Evolutionary conservation across 2,797 vertebrate genomes (phyloP).

Genomic region (Chanos chanos): DNA sequence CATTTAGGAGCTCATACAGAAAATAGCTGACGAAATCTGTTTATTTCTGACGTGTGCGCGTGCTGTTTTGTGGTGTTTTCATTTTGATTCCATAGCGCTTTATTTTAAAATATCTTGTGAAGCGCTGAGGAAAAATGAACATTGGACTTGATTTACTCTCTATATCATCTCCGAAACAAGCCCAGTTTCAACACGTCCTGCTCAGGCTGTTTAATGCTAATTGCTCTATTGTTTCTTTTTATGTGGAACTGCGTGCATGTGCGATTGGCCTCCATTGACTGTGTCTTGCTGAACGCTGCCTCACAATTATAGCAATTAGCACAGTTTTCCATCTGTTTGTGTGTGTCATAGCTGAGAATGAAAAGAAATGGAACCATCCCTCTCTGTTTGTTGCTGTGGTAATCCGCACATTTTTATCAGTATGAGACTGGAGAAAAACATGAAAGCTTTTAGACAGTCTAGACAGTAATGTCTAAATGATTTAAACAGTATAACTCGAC

Average conservation of each 20-base stretch:
- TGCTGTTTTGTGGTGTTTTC: no score
- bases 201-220: conserved; percentile 25
- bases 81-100: no score
- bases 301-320: conserved; percentile 19
- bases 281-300: background rate
- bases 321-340: conserved; percentile 20
- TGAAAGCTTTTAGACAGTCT: no score
- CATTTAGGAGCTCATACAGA: no score
- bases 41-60: no score
- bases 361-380: conserved; percentile 2
- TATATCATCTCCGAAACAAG: conserved; percentile 12
- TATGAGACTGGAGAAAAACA: no score
- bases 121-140: no score
- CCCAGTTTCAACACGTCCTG: background rate
- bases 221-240: conserved; percentile 28
- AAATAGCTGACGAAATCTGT: no score
- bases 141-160: conserved; percentile 6
- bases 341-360: conserved; percentile 1
- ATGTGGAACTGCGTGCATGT: conserved; percentile 9
- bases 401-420: conserved; percentile 3
- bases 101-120: no score
- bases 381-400: background rate
- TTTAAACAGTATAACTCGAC: no score
- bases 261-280: conserved; percentile 9
- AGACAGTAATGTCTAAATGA: no score